Percentiles rank a stretch among this genome's conserved stretches.
phyloP scores from a whole-genome alignment of 2,888 invertebrate species.

The Lacanobia oleracea region DNA sequence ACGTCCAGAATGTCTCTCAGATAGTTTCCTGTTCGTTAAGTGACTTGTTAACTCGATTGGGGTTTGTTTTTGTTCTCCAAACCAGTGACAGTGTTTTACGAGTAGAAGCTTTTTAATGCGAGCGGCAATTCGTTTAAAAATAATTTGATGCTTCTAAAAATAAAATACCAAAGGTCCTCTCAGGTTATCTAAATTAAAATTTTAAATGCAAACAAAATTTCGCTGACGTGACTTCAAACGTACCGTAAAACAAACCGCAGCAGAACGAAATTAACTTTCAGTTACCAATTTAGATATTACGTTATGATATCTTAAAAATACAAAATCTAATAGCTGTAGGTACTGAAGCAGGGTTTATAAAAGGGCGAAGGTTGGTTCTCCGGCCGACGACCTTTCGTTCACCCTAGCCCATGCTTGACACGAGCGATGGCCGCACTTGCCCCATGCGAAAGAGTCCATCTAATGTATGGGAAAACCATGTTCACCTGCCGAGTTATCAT shows the following conservation, averaged over 20 bases:
- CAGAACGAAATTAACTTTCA: slow-evolving; percentile 37
- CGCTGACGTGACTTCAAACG: slow-evolving; percentile 45
- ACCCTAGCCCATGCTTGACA: slow-evolving; percentile 31
- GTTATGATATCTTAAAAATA: slow-evolving; percentile 54
- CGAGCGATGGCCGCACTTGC: slow-evolving; percentile 45
- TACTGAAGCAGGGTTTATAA: slow-evolving; percentile 24
- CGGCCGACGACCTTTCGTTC: slow-evolving; percentile 49
- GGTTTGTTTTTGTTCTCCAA: slow-evolving; percentile 7
- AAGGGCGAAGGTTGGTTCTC: slow-evolving; percentile 40
- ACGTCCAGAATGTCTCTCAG: slow-evolving; percentile 13
- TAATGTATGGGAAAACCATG: slow-evolving; percentile 43
- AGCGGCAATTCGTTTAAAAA: slow-evolving; percentile 3
- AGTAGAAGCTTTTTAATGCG: slow-evolving; percentile 27
- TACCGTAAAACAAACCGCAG: slow-evolving; percentile 39
- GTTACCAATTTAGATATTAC: slow-evolving; percentile 48
- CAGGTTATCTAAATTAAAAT: slow-evolving; percentile 44
- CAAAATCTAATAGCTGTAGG: slow-evolving; percentile 25
- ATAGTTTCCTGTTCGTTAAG: slow-evolving; percentile 41
- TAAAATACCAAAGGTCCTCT: slow-evolving; percentile 20
- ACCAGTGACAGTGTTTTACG: slow-evolving; percentile 1
- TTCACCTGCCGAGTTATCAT: slow-evolving; percentile 34
- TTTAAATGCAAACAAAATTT: slow-evolving; percentile 35
- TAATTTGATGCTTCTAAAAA: slow-evolving; percentile 14
- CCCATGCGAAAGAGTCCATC: slow-evolving; percentile 42
- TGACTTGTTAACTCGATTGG: slow-evolving; percentile 43